These are phyloP conservation scores for Rhabdornis inornatus DNA, from an alignment of 2,113 vertebrate species.

Conservation along the genomic window DNA sequence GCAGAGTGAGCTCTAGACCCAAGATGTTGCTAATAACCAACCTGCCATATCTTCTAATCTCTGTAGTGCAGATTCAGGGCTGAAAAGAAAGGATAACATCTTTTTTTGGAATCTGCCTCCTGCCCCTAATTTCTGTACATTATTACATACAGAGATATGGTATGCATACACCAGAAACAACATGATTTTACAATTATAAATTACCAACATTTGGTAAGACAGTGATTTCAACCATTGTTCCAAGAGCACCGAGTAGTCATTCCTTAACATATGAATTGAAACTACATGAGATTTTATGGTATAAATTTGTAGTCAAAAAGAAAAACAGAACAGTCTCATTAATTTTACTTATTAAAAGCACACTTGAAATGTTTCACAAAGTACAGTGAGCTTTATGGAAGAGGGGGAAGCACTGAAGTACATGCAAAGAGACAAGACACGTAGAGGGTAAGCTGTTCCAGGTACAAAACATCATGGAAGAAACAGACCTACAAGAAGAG, in stretches of 20 bases:
- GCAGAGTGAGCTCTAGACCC: not conserved
- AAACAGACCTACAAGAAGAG: not conserved
- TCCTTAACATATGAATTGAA: not conserved
- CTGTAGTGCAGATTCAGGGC: not conserved
- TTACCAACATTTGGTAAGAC: not conserved
- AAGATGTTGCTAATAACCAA: not conserved
- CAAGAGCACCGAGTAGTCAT: not conserved
- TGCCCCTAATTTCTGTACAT: conserved; percentile 11
- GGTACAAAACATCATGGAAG: not conserved
- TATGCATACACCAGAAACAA: not conserved
- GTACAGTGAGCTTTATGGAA: not conserved
- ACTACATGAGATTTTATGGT: not conserved
- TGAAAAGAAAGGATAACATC: conserved; percentile 12
- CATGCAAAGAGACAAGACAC: not conserved
- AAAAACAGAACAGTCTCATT: not conserved
- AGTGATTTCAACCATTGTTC: not conserved
- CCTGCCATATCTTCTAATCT: not conserved
- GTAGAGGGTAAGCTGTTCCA: not conserved
- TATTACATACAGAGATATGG: not conserved
- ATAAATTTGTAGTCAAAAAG: not conserved
- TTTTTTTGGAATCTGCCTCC: not conserved
- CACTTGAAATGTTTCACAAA: not conserved
- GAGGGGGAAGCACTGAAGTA: not conserved
- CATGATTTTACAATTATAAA: not conserved
- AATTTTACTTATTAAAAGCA: not conserved